Base-by-base conservation (phyloP, 2,113 vertebrate genomes). In the Callaeas wilsoni region DNA sequence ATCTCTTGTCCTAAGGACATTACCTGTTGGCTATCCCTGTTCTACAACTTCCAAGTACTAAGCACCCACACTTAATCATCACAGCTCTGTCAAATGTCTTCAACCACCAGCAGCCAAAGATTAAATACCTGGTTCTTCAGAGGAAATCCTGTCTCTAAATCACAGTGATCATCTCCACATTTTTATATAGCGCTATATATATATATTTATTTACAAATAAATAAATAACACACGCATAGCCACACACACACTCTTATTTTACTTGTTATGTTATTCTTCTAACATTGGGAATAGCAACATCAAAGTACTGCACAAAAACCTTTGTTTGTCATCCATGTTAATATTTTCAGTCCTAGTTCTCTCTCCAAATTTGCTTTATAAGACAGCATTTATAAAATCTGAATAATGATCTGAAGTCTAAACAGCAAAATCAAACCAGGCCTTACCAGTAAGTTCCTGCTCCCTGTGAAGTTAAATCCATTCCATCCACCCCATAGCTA, bases 401-500 rank as follows among this genome's bases (percentile, higher is more conserved):
- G 75, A 74, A 63, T 77, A 84, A 83, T 26, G 25, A 64, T 6
- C 17, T 19, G 44, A 56, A 85, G 37, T 63, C 73, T 77, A 39
- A 80, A 78, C 7, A 81, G 69, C 32, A 90, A 79, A 91, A 88
- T 55, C 32, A 89, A 90, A 85, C 57, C 87, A 76, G 35, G 22
- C 73, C 95, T 98, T 98, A 99, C 99, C 99, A 99, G 87, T 99
- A 99, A 89, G 99, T 99, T 92, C 99, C 99, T 81, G 99, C 99
- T 65, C 99, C 99, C 97, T 99, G 99, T 74, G 99, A 99, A 47
- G 99, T 99, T 94, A 99, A 97, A 96, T 99, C 99, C 99, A 99
- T 99, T 85, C 99, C 99, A 95, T 99, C 99, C 60, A 99, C 99
- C 27, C 99, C 99, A 8, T 99, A 99, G 97, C 99, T 99, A 96